A percentile compares a stretch with the other conserved stretches of the same genome.
These are phyloP conservation scores for Odontomyia ornata DNA, from an alignment of 2,888 invertebrate species.

Conservation along the genomic window DNA sequence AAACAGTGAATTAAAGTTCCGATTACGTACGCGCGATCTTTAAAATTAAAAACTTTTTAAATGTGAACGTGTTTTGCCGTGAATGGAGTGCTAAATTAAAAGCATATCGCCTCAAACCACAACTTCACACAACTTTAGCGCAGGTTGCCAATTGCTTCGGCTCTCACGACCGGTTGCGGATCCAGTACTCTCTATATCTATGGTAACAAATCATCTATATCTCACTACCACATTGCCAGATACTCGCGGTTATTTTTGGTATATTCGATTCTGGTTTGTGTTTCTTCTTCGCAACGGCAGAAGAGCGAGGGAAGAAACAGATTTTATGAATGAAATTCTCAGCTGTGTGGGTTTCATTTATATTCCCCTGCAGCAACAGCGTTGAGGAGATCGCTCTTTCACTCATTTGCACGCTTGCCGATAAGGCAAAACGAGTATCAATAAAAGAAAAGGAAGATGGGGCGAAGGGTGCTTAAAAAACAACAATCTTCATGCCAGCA, in stretches of 20 bases:
- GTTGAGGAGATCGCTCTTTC: neutral
- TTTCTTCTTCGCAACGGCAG: neutral
- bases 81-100: too few relatives aligned
- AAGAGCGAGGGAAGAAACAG: neutral
- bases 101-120: too few relatives aligned
- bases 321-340: constrained; percentile 37
- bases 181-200: too few relatives aligned
- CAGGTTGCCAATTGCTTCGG: too few relatives aligned
- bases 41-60: too few relatives aligned
- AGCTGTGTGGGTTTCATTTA: neutral
- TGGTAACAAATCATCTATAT: too few relatives aligned
- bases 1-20: too few relatives aligned
- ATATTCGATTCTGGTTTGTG: neutral
- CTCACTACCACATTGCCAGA: too few relatives aligned
- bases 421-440: neutral
- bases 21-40: too few relatives aligned
- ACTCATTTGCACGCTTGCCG: constrained; percentile 9
- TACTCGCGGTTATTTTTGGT: constrained; percentile 14
- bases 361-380: neutral
- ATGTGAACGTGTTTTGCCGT: too few relatives aligned
- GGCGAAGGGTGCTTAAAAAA: neutral
- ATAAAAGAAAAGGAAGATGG: neutral
- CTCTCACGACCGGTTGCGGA: too few relatives aligned
- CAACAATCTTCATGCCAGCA: neutral
- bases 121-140: too few relatives aligned